Base-by-base conservation (phyloP, 2,113 vertebrate genomes). In the Gavialis gangeticus region DNA sequence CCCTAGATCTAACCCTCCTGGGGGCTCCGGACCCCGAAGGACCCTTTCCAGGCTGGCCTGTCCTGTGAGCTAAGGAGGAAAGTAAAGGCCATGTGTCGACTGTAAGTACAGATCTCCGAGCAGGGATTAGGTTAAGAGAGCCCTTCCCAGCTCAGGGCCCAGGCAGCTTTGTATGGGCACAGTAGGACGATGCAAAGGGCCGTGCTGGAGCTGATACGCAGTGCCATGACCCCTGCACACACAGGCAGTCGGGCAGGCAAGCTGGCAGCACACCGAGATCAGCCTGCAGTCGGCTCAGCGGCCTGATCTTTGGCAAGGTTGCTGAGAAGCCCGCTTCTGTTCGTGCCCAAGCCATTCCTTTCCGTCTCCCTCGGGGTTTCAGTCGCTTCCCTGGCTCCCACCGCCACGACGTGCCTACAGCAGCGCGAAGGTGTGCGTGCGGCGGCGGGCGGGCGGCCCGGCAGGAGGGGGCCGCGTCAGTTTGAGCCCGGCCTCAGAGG, bases 11-110 rank as follows among this genome's bases (percentile, higher is more conserved):
- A 75, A 85, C 87, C 85, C 79, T 93, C 85, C 90, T 71, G 78
- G 85, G 78, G 82, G 82, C 87, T 59, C 28, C 80, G 89, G 76
- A 87, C 85, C 78, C 95, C 93, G 87, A 73, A 96, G 67, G 91
- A 37, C 82, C 75, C 85, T 91, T 93, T 58, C 66, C 62, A 93
- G 81, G 8, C 82, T 75, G 24, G n/a, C 27, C 76, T 76, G 63
- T 25, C 71, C 91, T 75, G 90, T 96, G 93, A 92, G 85, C 91
- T 81, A 69, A 92, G 67, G 78, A 77, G 93, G 90, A 96, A 94
- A 66, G 27, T 63, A 85, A 94, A 69, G 77, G 82, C 28, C 67
- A 54, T 91, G 79, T 93, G 46, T 88, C 8, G 46, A 46, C 46
- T 46, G 46, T 46, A 46, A 7, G 46, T 79, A 71, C 66, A 10